Evolutionary conservation across 2,113 vertebrate species (phyloP).

Genomic region (Siniperca knerii): DNA sequence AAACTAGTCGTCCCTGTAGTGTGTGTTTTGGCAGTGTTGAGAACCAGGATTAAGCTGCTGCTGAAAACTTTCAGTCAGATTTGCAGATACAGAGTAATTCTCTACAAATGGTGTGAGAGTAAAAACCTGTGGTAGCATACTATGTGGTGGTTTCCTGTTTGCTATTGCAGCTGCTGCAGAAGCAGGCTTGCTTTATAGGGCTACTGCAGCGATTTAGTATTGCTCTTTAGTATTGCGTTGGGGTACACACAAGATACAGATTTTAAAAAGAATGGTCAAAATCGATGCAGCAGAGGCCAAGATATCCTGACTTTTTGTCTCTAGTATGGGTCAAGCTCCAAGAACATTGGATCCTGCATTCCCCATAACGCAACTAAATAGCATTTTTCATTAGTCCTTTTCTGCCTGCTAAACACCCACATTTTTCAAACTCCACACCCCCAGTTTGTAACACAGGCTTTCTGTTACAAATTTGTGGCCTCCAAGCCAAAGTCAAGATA

Average conservation of each 20-base stretch:
- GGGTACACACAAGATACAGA: not conserved
- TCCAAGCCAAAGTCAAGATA: not conserved
- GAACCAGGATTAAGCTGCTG: conserved; percentile 31
- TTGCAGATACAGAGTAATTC: conserved; percentile 43
- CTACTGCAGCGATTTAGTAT: not conserved
- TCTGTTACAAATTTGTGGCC: not conserved
- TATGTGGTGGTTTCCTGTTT: conserved; percentile 56
- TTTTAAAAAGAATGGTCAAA: not conserved
- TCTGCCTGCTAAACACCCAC: not conserved
- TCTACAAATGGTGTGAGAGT: conserved; percentile 18
- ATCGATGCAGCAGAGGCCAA: not conserved
- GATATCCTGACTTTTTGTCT: not conserved
- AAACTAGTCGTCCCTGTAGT: not conserved
- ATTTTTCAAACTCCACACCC: not conserved
- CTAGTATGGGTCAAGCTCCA: not conserved
- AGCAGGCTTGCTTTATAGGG: not conserved
- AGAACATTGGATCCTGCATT: not conserved
- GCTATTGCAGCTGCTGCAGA: conserved; percentile 15
- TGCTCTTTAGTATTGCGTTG: not conserved
- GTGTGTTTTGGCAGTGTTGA: conserved; percentile 33
- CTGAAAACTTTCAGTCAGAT: conserved; percentile 41
- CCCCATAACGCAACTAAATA: not conserved
- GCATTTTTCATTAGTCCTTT: not conserved
- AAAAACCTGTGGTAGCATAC: conserved; percentile 10
- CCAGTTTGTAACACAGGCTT: too few species aligned